phyloP scores from a whole-genome alignment of 2,797 vertebrate species.

The Stomatorhinus walkeri region DNA sequence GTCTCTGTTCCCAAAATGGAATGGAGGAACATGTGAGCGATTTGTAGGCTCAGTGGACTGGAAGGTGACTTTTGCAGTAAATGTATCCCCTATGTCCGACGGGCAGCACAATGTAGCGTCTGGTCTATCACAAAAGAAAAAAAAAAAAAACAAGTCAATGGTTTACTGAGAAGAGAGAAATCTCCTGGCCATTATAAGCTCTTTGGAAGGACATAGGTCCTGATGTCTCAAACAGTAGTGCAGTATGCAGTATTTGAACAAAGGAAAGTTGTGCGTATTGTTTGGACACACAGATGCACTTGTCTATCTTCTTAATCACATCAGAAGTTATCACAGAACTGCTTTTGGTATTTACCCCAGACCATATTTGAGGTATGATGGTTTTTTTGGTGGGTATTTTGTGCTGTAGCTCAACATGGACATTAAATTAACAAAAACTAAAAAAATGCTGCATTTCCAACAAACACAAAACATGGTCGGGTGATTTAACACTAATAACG shows the following conservation, averaged over 20 bases:
- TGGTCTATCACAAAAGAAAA: conserved; percentile 31
- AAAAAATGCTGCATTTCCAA: not conserved
- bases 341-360: not conserved
- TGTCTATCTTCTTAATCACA: not conserved
- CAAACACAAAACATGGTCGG: not conserved
- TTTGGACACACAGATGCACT: not conserved
- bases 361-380: not conserved
- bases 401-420: not conserved
- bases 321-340: not conserved
- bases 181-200: conserved; percentile 12
- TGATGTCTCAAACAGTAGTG: not conserved
- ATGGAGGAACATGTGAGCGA: not conserved
- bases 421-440: not conserved
- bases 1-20: not conserved
- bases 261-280: not conserved
- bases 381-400: not conserved
- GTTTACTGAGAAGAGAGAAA: not conserved
- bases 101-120: not conserved
- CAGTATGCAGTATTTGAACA: conserved; percentile 15
- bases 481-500: not conserved
- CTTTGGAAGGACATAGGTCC: not conserved
- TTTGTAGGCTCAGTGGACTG: not conserved
- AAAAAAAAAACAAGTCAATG: conserved; percentile 49
- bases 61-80: not conserved
- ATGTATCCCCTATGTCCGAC: not conserved